Evolutionary conservation across 2,888 invertebrate genomes (phyloP).

Genomic region (Philereme vetulata): DNA sequence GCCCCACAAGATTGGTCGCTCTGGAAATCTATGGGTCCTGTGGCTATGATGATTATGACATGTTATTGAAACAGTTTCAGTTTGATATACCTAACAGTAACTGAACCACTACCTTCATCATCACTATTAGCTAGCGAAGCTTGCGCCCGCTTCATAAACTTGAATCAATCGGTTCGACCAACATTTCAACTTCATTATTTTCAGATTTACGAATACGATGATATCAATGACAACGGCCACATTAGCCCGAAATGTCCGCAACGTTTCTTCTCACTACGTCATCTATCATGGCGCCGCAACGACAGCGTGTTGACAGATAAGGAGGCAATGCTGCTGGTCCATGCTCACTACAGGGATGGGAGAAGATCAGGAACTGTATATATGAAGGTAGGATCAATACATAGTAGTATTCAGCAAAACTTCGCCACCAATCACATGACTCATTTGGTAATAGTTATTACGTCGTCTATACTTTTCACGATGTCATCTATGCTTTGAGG

Average conservation of each 20-base stretch:
- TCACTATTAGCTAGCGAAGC: background rate
- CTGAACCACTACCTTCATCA: too few relatives aligned
- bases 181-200: constrained; percentile 30
- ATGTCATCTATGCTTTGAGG: too few relatives aligned
- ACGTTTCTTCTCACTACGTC: constrained; percentile 48
- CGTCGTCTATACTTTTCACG: too few relatives aligned
- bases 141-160: background rate
- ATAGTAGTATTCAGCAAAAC: too few relatives aligned
- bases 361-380: constrained; percentile 46
- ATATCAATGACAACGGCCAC: constrained; percentile 77
- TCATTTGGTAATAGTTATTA: too few relatives aligned
- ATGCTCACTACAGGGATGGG: constrained; percentile 40
- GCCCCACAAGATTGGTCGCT: too few relatives aligned
- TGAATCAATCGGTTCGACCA: background rate
- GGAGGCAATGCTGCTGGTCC: constrained; percentile 62
- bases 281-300: constrained; percentile 53
- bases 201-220: constrained; percentile 85
- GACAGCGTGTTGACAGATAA: constrained; percentile 57
- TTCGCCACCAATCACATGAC: too few relatives aligned
- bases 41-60: too few relatives aligned
- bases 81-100: too few relatives aligned
- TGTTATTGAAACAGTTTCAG: too few relatives aligned
- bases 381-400: constrained; percentile 51
- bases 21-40: too few relatives aligned
- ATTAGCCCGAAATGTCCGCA: constrained; percentile 57